Evolutionary conservation across 2,113 vertebrate genomes (phyloP).

Genomic region (Phalacrocorax pelagicus): DNA sequence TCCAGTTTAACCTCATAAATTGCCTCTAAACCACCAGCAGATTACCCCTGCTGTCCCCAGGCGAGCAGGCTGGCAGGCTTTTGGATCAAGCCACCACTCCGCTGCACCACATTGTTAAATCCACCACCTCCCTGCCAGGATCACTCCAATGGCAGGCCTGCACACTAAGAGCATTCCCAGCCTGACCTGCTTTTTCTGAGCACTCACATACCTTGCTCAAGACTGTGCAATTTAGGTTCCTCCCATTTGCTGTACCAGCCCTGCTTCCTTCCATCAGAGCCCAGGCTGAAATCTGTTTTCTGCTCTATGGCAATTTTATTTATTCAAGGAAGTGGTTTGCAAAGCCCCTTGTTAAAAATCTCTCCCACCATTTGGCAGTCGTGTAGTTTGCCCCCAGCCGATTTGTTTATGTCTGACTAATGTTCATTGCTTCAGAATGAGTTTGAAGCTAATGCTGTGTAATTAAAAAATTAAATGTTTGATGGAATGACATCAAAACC

Average conservation of each 20-base stretch:
- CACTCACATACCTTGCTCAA: not conserved
- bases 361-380: not conserved
- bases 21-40: not conserved
- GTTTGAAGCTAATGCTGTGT: slow-evolving; percentile 6
- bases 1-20: not conserved
- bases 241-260: not conserved
- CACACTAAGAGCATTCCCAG: not conserved
- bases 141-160: not conserved
- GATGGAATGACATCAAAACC: slow-evolving; percentile 52
- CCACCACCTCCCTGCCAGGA: not conserved
- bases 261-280: not conserved
- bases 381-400: not conserved
- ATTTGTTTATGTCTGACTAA: slow-evolving; percentile 11
- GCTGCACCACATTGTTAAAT: not conserved
- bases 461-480: not conserved
- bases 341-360: not conserved
- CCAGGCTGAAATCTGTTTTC: not conserved
- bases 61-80: not conserved
- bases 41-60: not conserved
- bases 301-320: not conserved
- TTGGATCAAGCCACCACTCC: not conserved
- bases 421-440: slow-evolving; percentile 24
- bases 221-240: not conserved
- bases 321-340: not conserved
- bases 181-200: not conserved